A percentile compares a stretch with the other conserved stretches of the same genome.
Conservation (phyloP, 2,113 vertebrate species). For the Melanotaenia duboulayi region DNA sequence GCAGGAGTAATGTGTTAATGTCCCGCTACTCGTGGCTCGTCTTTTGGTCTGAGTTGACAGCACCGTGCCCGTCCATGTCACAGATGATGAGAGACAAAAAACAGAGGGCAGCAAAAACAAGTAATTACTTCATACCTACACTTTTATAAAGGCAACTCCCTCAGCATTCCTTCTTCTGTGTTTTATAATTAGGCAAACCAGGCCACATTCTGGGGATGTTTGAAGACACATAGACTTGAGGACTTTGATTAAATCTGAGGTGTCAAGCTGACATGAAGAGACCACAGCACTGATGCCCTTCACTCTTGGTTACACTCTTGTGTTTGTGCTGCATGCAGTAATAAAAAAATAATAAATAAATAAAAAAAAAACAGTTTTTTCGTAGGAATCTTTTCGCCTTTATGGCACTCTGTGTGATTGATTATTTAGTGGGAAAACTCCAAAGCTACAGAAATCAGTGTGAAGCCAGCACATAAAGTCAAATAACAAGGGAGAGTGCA, state of each 20-base stretch:
- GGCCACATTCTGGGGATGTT: conserved; percentile 54
- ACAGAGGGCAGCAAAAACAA: conserved; percentile 61
- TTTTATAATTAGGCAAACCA: conserved; percentile 78
- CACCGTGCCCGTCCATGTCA: conserved; percentile 47
- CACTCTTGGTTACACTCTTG: conserved; percentile 25
- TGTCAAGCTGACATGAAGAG: conserved; percentile 66
- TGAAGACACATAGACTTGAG: conserved; percentile 64
- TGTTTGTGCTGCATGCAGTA: conserved; percentile 56
- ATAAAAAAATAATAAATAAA: no score
- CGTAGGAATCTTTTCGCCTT: conserved; percentile 47
- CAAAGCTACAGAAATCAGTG: conserved; percentile 61
- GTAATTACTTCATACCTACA: conserved; percentile 81
- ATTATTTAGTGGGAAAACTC: conserved; percentile 81
- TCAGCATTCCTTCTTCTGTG: conserved; percentile 65
- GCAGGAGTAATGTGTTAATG: conserved; percentile 78
- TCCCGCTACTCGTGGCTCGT: conserved; percentile 62
- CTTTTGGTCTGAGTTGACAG: conserved; percentile 73
- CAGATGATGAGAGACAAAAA: conserved; percentile 69
- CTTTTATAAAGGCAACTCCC: conserved; percentile 53
- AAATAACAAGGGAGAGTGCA: conserved; percentile 78
- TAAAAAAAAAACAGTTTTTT: conserved; percentile 28
- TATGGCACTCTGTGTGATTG: conserved; percentile 72
- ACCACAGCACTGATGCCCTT: conserved; percentile 38
- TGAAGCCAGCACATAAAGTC: conserved; percentile 76
- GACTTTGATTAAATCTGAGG: conserved; percentile 71